phyloP scores from a whole-genome alignment of 1,140 invertebrate genomes.

The Scaptomyza graminum region DNA sequence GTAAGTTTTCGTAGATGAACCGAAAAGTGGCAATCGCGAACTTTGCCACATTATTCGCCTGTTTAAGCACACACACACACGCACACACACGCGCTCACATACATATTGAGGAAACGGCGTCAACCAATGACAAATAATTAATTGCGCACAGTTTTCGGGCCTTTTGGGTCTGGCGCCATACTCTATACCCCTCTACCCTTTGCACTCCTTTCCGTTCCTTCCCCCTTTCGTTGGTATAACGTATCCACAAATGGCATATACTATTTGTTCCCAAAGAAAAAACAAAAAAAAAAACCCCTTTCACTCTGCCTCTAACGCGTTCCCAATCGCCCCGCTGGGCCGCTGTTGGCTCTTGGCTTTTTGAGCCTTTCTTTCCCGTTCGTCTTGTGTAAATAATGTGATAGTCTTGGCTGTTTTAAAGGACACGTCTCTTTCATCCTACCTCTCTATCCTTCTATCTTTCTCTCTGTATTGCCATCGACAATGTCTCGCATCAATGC shows the following conservation, averaged over 20 bases:
- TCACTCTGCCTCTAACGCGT: background rate
- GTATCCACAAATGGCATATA: slow-evolving; percentile 67
- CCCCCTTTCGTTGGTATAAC: slow-evolving; percentile 14
- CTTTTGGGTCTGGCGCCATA: slow-evolving; percentile 30
- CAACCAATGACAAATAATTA: slow-evolving; percentile 79
- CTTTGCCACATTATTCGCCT: slow-evolving; percentile 42
- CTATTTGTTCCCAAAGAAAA: slow-evolving; percentile 16
- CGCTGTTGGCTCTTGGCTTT: slow-evolving; percentile 28
- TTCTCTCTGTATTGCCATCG: background rate
- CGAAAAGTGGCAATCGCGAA: slow-evolving; percentile 37
- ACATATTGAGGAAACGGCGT: slow-evolving; percentile 26
- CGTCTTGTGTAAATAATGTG: slow-evolving; percentile 70
- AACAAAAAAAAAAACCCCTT: slow-evolving; percentile 24
- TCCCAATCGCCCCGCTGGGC: background rate
- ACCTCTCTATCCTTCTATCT: no score
- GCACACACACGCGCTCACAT: background rate
- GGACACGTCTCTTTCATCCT: slow-evolving; percentile 15
- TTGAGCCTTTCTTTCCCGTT: slow-evolving; percentile 1
- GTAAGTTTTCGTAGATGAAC: slow-evolving; percentile 37
- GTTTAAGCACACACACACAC: slow-evolving; percentile 23
- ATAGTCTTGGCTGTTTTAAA: slow-evolving; percentile 57
- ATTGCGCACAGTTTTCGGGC: slow-evolving; percentile 67
- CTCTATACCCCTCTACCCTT: background rate
- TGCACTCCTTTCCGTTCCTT: background rate
- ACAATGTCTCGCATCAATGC: slow-evolving; percentile 44